Evolutionary conservation across 1,140 invertebrate species (phyloP), one percentile per base, ranked within the genome.

Genomic region (Apis dorsata): DNA sequence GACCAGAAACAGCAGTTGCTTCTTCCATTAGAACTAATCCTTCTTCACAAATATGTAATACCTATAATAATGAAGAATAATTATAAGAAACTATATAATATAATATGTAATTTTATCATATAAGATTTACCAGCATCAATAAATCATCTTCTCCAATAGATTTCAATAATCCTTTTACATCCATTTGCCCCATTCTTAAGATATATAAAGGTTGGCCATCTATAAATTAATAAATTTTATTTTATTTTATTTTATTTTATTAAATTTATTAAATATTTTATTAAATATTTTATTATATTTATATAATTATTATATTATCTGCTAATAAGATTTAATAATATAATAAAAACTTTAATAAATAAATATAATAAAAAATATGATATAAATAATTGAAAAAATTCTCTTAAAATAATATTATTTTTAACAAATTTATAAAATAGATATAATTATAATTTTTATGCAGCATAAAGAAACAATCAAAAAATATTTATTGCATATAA

Each of bases 131-230:
- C 94, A 99, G 94, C 94, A 98, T 97, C 55, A 99, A 94, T 63
- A 99, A 95, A 77, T 98, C 98, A 92, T 99, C 98, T 95, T 98
- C 98, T 28, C 98, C 98, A 85, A 99, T 96, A 21, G 98, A 97
- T 93, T 98, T 98, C 65, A 99, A 95, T 83, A 99, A 93, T 9
- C 98, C 98, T 94, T 99, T 99, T 10, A 99, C 98, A 94, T 99
- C 98, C 97, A 99, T 98, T 94, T 99, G 97, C 2, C 98, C 98
- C 65, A 98, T 93, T 84, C 98, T 95, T 24, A 99, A 94, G 81
- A 99, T 95, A 92, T 98, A 99, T 73, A 99, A 94, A 53, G 98
- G 98, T 88, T 98, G 95, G 21, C 97, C 98, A 93, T 98, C 98
- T 98, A 92, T 85, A 75, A 83, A 92, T 79, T 51, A 85, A 88